Base-by-base conservation (phyloP, 2,888 invertebrate genomes). In the Plagiodera versicolora region DNA sequence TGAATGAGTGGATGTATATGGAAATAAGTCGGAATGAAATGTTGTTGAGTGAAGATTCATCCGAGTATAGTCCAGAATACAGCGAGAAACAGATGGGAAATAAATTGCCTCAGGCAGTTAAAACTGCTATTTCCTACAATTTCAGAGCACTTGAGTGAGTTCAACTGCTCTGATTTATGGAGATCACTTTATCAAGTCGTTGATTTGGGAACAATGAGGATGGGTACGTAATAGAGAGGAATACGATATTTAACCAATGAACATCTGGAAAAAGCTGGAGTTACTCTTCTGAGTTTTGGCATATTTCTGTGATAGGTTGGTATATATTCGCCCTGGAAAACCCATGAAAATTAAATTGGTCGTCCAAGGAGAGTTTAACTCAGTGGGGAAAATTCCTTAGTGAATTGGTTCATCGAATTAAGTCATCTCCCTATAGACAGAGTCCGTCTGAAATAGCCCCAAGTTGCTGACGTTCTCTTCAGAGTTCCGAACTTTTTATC, bases 401-500 rank as follows among this genome's bases (percentile, higher is more conserved):
- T 28, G n/a, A n/a, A n/a, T n/a, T n/a, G n/a, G 18, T 30, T 24
- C 24, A 24, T 24, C 24, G 24, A 24, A 24, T 24, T 6, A 5
- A 24, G 4, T 3, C 3, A 3, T 3, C 4, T 39, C 14, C 39
- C 3, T 3, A 10, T 39, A 24, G 39, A 39, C 39, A 39, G 8
- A 14, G 39, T 39, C 39, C 11, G 14, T 14, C 11, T 39, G 14
- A 10, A 39, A 14, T 3, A 39, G 39, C 14, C 39, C n/a, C 4
- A 4, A n/a, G 14, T 3, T 10, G 10, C 39, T 39, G 39, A 14
- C n/a, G 14, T 39, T 11, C 39, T 39, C 4, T 14, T 11, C 14
- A n/a, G 39, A 39, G 39, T 39, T 58, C 61, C 55, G 16, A 58
- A 51, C 46, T 47, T 50, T 56, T 63, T 63, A 66, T 66, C 63